Evolutionary conservation across 1,140 invertebrate genomes (phyloP).

Genomic region (Lucilia sericata): DNA sequence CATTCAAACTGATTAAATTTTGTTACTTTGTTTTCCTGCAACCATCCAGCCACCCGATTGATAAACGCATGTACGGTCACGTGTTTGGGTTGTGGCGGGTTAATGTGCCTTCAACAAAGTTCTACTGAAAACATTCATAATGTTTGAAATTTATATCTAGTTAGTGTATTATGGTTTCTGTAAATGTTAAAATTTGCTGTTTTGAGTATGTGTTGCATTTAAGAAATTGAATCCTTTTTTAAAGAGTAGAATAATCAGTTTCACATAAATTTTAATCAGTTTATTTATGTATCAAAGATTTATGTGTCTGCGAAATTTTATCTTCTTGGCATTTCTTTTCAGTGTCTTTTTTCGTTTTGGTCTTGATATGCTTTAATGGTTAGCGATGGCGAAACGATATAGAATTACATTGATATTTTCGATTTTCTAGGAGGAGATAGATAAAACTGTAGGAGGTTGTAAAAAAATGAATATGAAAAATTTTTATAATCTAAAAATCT

Average conservation of each 20-base stretch:
- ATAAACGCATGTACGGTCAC: slow-evolving; percentile 28
- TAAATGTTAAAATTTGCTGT: neutral
- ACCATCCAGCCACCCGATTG: neutral
- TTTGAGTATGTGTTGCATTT: neutral
- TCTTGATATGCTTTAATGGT: neutral
- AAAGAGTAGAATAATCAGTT: slow-evolving; percentile 34
- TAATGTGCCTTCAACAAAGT: neutral
- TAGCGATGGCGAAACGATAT: neutral
- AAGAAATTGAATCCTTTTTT: slow-evolving; percentile 35
- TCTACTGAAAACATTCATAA: neutral
- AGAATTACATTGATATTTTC: neutral
- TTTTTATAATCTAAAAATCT: too few relatives aligned
- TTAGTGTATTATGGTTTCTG: neutral
- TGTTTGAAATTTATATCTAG: neutral
- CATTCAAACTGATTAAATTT: slow-evolving; percentile 35
- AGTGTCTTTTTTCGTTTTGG: neutral
- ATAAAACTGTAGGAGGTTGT: too few relatives aligned
- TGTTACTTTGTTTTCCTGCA: slow-evolving; percentile 5
- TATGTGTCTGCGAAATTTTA: slow-evolving; percentile 33
- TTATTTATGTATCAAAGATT: slow-evolving; percentile 35
- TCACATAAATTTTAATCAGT: slow-evolving; percentile 44
- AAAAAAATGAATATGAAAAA: too few relatives aligned
- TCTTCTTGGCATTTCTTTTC: neutral
- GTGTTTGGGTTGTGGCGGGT: slow-evolving; percentile 26
- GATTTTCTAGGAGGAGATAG: too few relatives aligned